Conservation (phyloP, 2,797 vertebrate genomes). For the Chelon auratus region DNA sequence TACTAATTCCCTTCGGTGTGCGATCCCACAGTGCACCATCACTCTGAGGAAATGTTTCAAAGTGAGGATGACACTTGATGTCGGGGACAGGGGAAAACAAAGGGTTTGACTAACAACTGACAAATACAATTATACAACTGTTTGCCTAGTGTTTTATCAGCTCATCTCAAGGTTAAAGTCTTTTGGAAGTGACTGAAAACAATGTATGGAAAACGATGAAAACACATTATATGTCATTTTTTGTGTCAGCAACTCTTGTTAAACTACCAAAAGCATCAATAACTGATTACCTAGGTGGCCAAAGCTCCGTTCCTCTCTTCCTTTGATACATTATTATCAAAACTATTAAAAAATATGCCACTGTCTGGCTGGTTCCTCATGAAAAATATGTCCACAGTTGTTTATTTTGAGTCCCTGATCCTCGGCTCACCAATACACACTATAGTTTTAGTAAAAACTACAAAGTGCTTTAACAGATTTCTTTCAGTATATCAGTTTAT, state of each 20-base stretch:
- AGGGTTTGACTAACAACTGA: constrained; percentile 39
- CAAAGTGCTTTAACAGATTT: too few relatives aligned
- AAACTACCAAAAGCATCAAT: constrained; percentile 21
- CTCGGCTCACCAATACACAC: too few relatives aligned
- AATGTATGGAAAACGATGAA: constrained; percentile 5
- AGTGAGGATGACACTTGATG: constrained; percentile 53
- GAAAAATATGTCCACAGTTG: too few relatives aligned
- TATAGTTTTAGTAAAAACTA: too few relatives aligned
- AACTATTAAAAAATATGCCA: neutral
- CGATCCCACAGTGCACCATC: constrained; percentile 69
- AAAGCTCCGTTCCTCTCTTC: neutral
- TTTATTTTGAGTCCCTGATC: too few relatives aligned
- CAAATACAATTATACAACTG: constrained; percentile 30
- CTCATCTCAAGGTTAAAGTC: constrained; percentile 41
- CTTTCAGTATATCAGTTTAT: too few relatives aligned
- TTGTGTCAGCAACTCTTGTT: neutral
- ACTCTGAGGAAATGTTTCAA: constrained; percentile 64
- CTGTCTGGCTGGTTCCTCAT: too few relatives aligned
- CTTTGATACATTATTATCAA: neutral
- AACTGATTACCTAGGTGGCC: neutral
- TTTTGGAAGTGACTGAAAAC: constrained; percentile 9
- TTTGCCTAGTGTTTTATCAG: constrained; percentile 29
- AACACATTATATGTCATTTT: neutral
- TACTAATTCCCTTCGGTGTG: constrained; percentile 69
- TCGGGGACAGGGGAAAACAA: constrained; percentile 45